A percentile compares a stretch with the other conserved stretches of the same genome.
phyloP scores from a whole-genome alignment of 2,888 invertebrate species.

The Drosophila algonquin region DNA sequence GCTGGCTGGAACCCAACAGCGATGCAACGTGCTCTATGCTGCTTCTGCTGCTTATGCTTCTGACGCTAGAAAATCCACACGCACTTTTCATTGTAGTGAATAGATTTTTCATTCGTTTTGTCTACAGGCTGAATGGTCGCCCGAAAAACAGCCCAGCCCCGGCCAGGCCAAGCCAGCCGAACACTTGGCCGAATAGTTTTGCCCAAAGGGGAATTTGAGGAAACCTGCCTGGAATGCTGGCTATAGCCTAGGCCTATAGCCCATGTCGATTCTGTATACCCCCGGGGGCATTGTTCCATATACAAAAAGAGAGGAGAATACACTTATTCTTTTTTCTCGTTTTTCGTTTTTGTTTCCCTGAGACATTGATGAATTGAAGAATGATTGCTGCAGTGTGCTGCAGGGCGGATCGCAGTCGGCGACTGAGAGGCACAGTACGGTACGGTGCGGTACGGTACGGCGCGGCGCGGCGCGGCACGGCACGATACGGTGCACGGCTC shows the following conservation, averaged over 20 bases:
- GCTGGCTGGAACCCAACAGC: constrained; percentile 6
- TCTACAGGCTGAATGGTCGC: constrained; percentile 20
- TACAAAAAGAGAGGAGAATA: constrained; percentile 2
- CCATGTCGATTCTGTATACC: neutral
- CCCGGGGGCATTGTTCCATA: constrained; percentile 32
- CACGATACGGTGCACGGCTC: constrained; percentile 30
- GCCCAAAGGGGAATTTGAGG: constrained; percentile 1
- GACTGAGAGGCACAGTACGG: constrained; percentile 5
- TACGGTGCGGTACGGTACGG: constrained; percentile 21
- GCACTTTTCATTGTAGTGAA: constrained; percentile 53
- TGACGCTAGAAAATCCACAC: constrained; percentile 60
- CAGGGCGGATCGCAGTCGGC: constrained; percentile 48
- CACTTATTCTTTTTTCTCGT: constrained; percentile 10
- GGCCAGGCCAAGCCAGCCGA: constrained; percentile 6
- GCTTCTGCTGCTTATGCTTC: constrained; percentile 4
- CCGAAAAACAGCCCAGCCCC: neutral
- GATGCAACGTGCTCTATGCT: constrained; percentile 4
- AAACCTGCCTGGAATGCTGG: neutral
- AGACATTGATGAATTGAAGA: constrained; percentile 79
- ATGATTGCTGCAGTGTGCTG: constrained; percentile 70
- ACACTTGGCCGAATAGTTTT: constrained; percentile 6
- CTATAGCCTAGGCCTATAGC: neutral
- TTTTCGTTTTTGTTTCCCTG: constrained; percentile 30
- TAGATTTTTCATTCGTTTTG: constrained; percentile 27
- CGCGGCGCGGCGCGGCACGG: neutral